Conservation (phyloP, 2,797 vertebrate species). For the Muscicapa striata region DNA sequence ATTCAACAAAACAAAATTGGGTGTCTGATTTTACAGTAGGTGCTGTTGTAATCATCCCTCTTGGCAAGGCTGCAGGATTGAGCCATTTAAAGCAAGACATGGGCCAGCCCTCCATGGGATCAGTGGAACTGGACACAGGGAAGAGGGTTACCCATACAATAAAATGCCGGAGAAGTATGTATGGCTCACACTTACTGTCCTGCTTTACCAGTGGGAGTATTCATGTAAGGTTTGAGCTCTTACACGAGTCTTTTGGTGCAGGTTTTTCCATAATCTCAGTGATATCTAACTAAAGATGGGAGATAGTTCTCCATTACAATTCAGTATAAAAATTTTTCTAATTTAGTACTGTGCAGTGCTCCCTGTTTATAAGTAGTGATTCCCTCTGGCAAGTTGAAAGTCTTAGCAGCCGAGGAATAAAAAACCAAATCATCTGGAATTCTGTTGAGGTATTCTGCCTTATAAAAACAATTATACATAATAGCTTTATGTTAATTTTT, state of each 20-base stretch:
- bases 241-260: neutral
- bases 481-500: slow-evolving; percentile 22
- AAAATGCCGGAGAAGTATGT: neutral
- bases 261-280: neutral
- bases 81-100: neutral
- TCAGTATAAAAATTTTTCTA: neutral
- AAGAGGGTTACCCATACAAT: neutral
- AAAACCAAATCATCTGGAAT: neutral
- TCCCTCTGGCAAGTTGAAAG: neutral
- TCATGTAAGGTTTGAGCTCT: neutral
- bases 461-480: neutral
- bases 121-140: neutral
- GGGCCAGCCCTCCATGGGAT: neutral
- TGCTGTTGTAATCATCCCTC: neutral
- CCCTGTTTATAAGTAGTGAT: neutral
- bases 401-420: neutral
- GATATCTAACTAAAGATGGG: neutral
- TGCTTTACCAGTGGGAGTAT: neutral
- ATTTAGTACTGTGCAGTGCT: neutral
- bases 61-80: neutral
- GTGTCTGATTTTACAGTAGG: neutral
- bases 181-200: neutral
- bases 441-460: slow-evolving; percentile 36
- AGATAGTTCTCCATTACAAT: neutral
- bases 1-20: neutral